Conservation (phyloP, 2,888 invertebrate species). For the Oscheius myriophilus region DNA sequence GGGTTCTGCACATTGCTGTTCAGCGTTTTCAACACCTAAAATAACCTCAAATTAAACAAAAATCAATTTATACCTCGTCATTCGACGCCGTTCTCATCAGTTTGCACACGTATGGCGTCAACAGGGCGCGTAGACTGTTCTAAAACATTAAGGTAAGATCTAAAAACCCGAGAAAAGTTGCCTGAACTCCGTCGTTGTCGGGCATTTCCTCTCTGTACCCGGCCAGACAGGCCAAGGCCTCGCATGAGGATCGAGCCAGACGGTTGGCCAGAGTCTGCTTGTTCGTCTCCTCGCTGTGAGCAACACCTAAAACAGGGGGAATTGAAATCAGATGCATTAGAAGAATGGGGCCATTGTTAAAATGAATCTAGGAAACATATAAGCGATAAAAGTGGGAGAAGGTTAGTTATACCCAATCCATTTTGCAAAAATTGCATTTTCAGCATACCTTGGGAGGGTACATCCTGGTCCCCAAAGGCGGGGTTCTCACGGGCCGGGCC, state of each 20-base stretch:
- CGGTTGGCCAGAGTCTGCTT: conserved; percentile 90
- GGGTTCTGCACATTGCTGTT: conserved; percentile 95
- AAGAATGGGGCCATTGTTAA: not conserved
- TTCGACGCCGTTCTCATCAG: conserved; percentile 78
- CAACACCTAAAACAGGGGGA: conserved; percentile 61
- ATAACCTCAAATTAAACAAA: not conserved
- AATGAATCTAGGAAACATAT: not conserved
- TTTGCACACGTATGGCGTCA: conserved; percentile 87
- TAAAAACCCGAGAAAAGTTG: not conserved
- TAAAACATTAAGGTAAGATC: conserved; percentile 71
- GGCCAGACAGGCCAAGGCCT: conserved; percentile 86
- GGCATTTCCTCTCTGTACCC: conserved; percentile 77
- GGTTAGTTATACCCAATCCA: not conserved
- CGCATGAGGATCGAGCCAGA: conserved; percentile 86
- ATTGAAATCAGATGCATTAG: not conserved
- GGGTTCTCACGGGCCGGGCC: too few species aligned
- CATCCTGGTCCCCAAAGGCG: too few species aligned
- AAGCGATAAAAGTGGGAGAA: not conserved
- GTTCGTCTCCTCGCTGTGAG: conserved; percentile 64
- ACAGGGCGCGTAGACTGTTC: conserved; percentile 78
- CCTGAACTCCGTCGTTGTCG: conserved; percentile 76
- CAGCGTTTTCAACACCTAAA: conserved; percentile 85
- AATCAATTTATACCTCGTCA: conserved; percentile 34
- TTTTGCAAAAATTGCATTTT: too few species aligned
- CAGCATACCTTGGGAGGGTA: too few species aligned